phyloP scores from a whole-genome alignment of 2,113 vertebrate genomes.

The Aptenodytes forsteri region DNA sequence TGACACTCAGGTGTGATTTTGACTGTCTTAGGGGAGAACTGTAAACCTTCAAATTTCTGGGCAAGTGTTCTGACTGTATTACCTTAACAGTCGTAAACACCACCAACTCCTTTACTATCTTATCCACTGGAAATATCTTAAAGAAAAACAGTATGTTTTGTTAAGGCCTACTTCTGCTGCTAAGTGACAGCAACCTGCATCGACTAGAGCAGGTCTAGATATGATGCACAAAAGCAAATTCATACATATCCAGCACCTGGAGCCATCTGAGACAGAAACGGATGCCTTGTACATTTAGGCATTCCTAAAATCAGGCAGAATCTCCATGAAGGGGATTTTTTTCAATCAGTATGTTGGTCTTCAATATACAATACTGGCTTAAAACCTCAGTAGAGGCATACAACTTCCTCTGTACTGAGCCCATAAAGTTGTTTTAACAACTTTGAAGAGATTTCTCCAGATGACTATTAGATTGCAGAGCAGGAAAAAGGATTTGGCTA shows the following conservation, averaged over 20 bases:
- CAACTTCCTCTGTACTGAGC: not conserved
- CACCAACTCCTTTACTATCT: not conserved
- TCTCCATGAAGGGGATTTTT: not conserved
- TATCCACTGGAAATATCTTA: not conserved
- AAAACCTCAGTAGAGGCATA: not conserved
- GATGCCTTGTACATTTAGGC: not conserved
- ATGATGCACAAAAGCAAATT: not conserved
- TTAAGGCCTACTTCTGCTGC: not conserved
- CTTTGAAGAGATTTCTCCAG: slow-evolving; percentile 30
- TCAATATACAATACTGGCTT: not conserved
- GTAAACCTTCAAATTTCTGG: not conserved
- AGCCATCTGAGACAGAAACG: not conserved
- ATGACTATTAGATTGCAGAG: slow-evolving; percentile 15
- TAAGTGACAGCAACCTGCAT: not conserved
- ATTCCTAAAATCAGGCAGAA: not conserved
- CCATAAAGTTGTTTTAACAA: not conserved
- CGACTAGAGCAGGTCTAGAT: fast-evolving
- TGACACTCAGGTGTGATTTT: not conserved
- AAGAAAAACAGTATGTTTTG: not conserved
- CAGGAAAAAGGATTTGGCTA: slow-evolving; percentile 34
- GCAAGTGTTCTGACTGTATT: not conserved
- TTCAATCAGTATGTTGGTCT: not conserved
- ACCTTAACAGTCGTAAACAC: not conserved
- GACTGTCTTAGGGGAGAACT: not conserved
- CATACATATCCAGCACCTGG: not conserved